These are phyloP conservation scores for Anguilla marmorata DNA, from an alignment of 2,797 vertebrate genomes.

Conservation along the genomic window DNA sequence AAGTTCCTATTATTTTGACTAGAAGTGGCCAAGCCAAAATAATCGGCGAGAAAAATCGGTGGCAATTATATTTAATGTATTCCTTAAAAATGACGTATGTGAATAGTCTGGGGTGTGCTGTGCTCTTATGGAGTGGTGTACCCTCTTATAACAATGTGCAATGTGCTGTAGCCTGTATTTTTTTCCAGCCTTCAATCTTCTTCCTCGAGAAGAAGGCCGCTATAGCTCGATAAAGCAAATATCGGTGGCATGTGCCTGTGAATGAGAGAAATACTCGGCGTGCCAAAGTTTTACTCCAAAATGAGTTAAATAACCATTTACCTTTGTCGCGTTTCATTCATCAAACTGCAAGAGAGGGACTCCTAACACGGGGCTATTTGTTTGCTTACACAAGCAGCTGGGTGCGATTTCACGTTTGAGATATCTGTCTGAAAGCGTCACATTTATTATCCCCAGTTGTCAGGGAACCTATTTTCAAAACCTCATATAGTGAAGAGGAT, in stretches of 20 bases:
- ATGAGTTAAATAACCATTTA: conserved; percentile 95
- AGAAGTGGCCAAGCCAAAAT: conserved; percentile 10
- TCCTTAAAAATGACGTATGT: background rate
- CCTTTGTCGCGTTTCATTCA: conserved; percentile 94
- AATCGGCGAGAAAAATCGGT: background rate
- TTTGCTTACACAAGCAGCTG: conserved; percentile 97
- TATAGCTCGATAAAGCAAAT: conserved; percentile 15
- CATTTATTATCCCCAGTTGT: conserved; percentile 94
- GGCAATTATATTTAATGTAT: background rate
- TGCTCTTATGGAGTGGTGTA: background rate
- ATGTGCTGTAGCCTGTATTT: background rate
- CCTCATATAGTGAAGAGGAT: conserved; percentile 61
- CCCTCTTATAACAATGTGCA: background rate
- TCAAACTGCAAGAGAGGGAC: conserved; percentile 89
- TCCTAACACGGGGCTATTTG: conserved; percentile 89
- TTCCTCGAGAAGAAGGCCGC: background rate
- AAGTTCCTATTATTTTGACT: background rate
- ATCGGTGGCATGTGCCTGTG: conserved; percentile 7
- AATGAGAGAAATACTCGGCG: conserved; percentile 65
- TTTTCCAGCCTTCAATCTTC: background rate
- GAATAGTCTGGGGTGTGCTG: background rate
- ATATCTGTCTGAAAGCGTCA: conserved; percentile 92
- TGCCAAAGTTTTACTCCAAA: conserved; percentile 84
- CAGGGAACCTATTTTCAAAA: conserved; percentile 83
- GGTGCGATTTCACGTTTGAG: conserved; percentile 96